Evolutionary conservation across 1,140 invertebrate species (phyloP).

Genomic region (honey bee (Apis mellifera)): Amel_HAv3.1 CM009940.2:10534001-10534500

Average conservation of each 20-base stretch:
- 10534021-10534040: constrained; percentile 7
- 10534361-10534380: constrained; percentile 89
- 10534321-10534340: constrained; percentile 93
- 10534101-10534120: constrained; percentile 93
- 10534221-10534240: neutral
- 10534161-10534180: constrained; percentile 94
- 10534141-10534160: constrained; percentile 94
- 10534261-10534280: neutral
- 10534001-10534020: neutral
- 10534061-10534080: constrained; percentile 95
- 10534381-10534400: constrained; percentile 93
- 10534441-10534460: constrained; percentile 93
- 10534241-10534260: neutral
- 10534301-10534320: constrained; percentile 96
- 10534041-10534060: constrained; percentile 86
- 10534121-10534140: constrained; percentile 97
- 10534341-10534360: constrained; percentile 87
- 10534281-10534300: constrained; percentile 90
- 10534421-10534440: constrained; percentile 96
- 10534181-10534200: constrained; percentile 93
- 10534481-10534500: constrained; percentile 96
- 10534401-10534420: constrained; percentile 93
- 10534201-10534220: constrained; percentile 44
- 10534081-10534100: constrained; percentile 96
- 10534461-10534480: constrained; percentile 96